phyloP scores from a whole-genome alignment of 2,113 vertebrate species.

The Gila orcuttii region DNA sequence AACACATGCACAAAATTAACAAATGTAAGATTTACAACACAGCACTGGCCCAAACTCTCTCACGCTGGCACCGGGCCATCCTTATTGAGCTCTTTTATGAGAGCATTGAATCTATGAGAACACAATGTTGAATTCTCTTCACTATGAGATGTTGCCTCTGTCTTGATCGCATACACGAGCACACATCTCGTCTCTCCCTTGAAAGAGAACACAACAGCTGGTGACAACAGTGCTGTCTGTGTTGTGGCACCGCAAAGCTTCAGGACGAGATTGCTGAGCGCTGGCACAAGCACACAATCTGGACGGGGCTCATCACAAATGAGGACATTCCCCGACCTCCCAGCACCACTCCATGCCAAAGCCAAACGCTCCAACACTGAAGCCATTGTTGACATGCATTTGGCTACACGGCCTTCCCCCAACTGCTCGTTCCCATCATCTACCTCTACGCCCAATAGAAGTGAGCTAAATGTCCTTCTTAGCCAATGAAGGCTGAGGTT shows the following conservation, averaged over 20 bases:
- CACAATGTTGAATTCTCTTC: slow-evolving; percentile 10
- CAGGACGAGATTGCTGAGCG: slow-evolving; percentile 40
- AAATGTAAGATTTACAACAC: slow-evolving; percentile 13
- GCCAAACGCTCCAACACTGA: slow-evolving; percentile 61
- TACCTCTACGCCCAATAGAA: slow-evolving; percentile 44
- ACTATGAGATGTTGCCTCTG: slow-evolving; percentile 20
- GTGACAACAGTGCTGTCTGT: slow-evolving; percentile 54
- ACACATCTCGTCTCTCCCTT: slow-evolving; percentile 14
- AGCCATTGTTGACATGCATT: slow-evolving; percentile 60
- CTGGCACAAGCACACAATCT: slow-evolving; percentile 29
- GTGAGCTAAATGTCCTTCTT: slow-evolving; percentile 23
- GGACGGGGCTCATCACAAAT: slow-evolving; percentile 52
- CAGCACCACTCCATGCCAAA: slow-evolving; percentile 52
- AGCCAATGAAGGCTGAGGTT: slow-evolving; percentile 25
- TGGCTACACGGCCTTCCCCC: neutral
- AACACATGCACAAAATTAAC: neutral
- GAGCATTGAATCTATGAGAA: slow-evolving; percentile 5
- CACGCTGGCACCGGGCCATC: neutral
- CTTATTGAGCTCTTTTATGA: neutral
- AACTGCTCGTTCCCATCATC: slow-evolving; percentile 5
- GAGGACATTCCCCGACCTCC: slow-evolving; percentile 58
- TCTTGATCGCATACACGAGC: slow-evolving; percentile 7
- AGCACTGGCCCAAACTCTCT: neutral
- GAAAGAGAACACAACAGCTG: slow-evolving; percentile 49
- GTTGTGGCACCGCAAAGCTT: slow-evolving; percentile 44